Evolutionary conservation across 2,113 vertebrate species (phyloP).

Genomic region (Pyrgilauda ruficollis): DNA sequence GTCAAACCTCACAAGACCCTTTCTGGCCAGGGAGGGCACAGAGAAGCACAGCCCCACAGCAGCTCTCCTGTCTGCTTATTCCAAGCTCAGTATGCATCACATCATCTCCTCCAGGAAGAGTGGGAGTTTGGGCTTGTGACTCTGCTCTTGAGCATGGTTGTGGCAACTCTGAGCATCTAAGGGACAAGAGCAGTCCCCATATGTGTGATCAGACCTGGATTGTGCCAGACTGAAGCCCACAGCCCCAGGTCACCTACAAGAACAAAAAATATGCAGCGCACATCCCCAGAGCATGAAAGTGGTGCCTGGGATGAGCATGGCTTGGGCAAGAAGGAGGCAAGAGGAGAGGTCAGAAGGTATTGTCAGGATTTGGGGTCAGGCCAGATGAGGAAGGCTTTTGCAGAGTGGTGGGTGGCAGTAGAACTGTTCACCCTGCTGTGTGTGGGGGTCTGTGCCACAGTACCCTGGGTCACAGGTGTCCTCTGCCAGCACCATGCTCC

Average conservation of each 20-base stretch:
- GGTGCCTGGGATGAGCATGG: fast-evolving
- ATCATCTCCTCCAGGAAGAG: background rate
- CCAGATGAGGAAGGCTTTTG: too few relatives aligned
- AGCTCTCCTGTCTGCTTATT: background rate
- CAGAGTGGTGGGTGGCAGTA: too few relatives aligned
- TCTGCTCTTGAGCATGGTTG: fast-evolving
- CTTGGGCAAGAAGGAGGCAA: background rate
- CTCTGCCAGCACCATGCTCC: background rate
- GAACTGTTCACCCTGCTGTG: fast-evolving
- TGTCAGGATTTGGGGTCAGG: fast-evolving
- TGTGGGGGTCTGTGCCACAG: fast-evolving
- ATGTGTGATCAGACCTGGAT: fast-evolving
- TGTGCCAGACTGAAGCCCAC: background rate
- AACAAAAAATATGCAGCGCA: background rate
- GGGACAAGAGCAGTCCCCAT: background rate
- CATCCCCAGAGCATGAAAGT: fast-evolving
- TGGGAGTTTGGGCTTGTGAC: background rate
- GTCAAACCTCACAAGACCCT: background rate
- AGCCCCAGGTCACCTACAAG: fast-evolving
- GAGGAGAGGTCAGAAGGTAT: background rate
- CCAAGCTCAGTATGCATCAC: background rate
- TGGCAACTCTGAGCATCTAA: background rate
- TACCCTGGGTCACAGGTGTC: fast-evolving
- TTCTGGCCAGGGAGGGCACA: background rate
- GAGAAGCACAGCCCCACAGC: background rate